These are phyloP conservation scores for Jacana jacana DNA, from an alignment of 2,113 vertebrate species.

Conservation along the genomic window DNA sequence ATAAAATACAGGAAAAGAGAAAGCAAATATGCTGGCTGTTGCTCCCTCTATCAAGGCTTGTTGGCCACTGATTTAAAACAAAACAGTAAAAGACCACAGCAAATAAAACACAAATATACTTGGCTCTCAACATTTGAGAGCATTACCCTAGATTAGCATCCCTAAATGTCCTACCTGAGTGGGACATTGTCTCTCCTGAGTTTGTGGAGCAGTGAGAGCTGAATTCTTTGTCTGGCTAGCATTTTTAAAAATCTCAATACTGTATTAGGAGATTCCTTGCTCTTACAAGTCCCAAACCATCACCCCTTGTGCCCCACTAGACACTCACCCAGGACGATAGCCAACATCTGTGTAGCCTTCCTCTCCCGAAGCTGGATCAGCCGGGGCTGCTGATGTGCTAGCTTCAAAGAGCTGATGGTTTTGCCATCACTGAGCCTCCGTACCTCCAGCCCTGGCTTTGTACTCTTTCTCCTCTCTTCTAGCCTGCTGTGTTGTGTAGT, in stretches of 20 bases:
- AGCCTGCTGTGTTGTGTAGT: conserved; percentile 60
- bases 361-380: conserved; percentile 87
- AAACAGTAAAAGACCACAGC: not conserved
- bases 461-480: conserved; percentile 17
- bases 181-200: not conserved
- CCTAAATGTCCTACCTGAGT: not conserved
- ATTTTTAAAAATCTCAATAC: not conserved
- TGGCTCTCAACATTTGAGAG: not conserved
- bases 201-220: not conserved
- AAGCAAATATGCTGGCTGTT: not conserved
- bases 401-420: conserved; percentile 78
- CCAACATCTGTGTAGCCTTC: conserved; percentile 95
- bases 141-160: not conserved
- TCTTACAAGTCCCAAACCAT: not conserved
- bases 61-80: not conserved
- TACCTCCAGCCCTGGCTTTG: conserved; percentile 77
- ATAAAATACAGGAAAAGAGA: not conserved
- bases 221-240: not conserved
- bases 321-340: conserved; percentile 90
- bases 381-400: conserved; percentile 66
- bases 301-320: not conserved
- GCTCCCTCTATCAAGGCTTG: not conserved
- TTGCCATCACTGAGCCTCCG: conserved; percentile 83
- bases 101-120: not conserved
- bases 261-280: not conserved